Base-by-base conservation (phyloP, 2,888 invertebrate genomes). In the Caenorhabditis imperialis region DNA sequence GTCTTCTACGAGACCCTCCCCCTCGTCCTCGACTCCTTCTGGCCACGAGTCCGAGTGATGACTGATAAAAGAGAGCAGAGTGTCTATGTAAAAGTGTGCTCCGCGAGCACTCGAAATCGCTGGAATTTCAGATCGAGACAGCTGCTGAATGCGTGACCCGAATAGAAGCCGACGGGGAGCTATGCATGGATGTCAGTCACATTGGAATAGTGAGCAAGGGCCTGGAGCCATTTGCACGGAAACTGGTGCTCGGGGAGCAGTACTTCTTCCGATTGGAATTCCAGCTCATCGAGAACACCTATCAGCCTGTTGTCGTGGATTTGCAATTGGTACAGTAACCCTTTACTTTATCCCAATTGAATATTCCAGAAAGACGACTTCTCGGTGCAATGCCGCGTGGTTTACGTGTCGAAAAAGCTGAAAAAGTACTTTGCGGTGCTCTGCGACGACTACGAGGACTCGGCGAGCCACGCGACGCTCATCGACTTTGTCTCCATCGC, bases 31-130 rank as follows among this genome's bases (percentile, higher is more conserved):
- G 3, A 12, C 0, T 30, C 37, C 16, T 20, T 18, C 6, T 67
- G 67, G 67, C 8, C 27, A 22, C 7, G 7, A 12, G 12, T 50
- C 0, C 40, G 22, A 37, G 23, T 65, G 3, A 10, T 65, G 30
- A n/a, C 27, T 12, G 67, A 67, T 23, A n/a, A 25, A 20, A 25
- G 7, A 1, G 14, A 8, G 8, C 18, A 33, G 22, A 16, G 23
- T 18, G 57, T 67, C 16, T 67, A 57, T 37, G 67, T 67, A 35
- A 22, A n/a, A n/a, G n/a, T n/a, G n/a, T n/a, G n/a, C n/a, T n/a
- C n/a, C n/a, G n/a, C n/a, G n/a, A n/a, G n/a, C n/a, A n/a, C n/a
- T n/a, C n/a, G n/a, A n/a, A n/a, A 20, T 47, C 6, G 12, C 1
- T 20, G 18, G 18, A 40, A 25, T 35, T 25, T 44, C 61, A 62